Evolutionary conservation across 2,888 invertebrate genomes (phyloP), one percentile per base, ranked within the genome.

Genomic region (Epirrhoe tristata): DNA sequence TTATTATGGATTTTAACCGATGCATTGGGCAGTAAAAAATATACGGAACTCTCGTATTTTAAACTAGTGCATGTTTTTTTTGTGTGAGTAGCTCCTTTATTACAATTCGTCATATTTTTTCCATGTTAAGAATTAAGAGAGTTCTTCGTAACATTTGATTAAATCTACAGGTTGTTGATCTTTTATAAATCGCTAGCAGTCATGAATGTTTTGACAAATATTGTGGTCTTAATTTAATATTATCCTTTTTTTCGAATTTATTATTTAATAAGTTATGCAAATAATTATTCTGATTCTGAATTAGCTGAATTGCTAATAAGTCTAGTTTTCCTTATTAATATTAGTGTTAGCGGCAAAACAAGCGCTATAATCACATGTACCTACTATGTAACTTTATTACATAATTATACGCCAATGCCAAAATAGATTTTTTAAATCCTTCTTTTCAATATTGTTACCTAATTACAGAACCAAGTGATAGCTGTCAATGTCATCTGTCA

Each of bases 161-260:
- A 12, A 32, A 39, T 51, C 51, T 39, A 46, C 32, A 24, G 58
- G 58, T 64, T 64, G 55, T 64, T 64, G 55, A 59, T 55, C 64
- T 54, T 54, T 31, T 10, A 51, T 31, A 53, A 34, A 63, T 54
- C 54, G 63, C 48, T 48, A 7, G n/a, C 46, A 24, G 54, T n/a
- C 63, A 63, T 58, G 58, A 50, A 36, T 56, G 39, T 56, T 46
- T 14, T 48, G 14, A 16, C 48, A 48, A 48, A 48, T 16, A 48
- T 48, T 12, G 14, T n/a, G 48, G 14, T 43, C 39, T 43, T 43
- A 43, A 10, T 36, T 8, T 36, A 36, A 36, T 36, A 24, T 3
- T 24, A 36, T 36, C 36, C 36, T 0, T 8, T 36, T n/a, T n/a
- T n/a, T n/a, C n/a, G 1, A 36, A 36, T 36, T 8, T 8, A 8